Base-by-base conservation (phyloP, 2,888 invertebrate species). In the Sympetrum striolatum region DNA sequence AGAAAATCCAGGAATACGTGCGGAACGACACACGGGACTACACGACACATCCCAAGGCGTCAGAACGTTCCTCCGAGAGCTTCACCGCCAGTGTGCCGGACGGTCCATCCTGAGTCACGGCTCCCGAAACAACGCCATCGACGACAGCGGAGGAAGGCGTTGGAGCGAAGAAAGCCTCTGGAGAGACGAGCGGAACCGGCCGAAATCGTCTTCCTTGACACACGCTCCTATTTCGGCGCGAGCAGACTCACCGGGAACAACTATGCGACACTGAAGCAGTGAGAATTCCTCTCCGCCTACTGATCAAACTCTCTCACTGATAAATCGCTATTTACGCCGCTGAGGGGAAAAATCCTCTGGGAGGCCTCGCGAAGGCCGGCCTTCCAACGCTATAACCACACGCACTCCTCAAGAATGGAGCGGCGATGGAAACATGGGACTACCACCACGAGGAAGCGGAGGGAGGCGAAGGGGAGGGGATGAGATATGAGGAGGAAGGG, bases 381-480 rank as follows among this genome's bases (percentile, higher is more conserved):
- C 86, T 60, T 64, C 31, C 48, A 48, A 48, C 58, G 58, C 86
- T 86, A n/a, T 60, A 58, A 58, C 37, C 86, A 86, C 86, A 86
- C 86, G 86, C 86, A 86, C 86, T 86, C 37, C 64, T 60, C 37
- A 86, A 86, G 86, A 86, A 86, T 86, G 60, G 86, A 86, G 60
- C n/a, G 86, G 60, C 86, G 86, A 86, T 58, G 53, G 86, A 58
- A 86, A 86, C 86, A 60, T 73, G 73, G 73, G 73, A 73, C 31
- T 73, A 31, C 31, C 81, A 81, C 81, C 86, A 86, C 64, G 86
- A 86, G 86, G 86, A 86, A 86, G 82, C 86, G 60, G 86, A 86
- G 86, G 18, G 86, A 60, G 60, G 31, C 18, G 82, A 53, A 14
- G 31, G 53, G 25, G 58, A 25, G 58, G 48, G 58, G 60, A 22